These are phyloP conservation scores for Lacanobia wlatinum DNA, from an alignment of 2,888 invertebrate species.

Conservation along the genomic window DNA sequence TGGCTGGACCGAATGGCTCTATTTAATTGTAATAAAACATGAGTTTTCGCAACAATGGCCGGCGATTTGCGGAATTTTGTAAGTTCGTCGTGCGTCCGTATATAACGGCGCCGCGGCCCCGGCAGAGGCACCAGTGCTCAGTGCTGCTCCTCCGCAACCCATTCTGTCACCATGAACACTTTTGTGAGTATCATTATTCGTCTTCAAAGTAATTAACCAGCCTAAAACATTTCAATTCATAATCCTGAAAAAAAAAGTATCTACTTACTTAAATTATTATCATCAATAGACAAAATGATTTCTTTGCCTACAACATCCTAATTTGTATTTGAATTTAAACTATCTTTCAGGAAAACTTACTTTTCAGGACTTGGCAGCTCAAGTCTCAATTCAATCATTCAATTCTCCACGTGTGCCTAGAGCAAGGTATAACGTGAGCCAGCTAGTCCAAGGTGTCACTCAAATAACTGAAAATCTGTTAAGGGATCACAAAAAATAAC, in stretches of 20 bases:
- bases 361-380: not conserved
- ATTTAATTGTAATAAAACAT: constrained; percentile 65
- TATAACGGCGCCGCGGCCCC: constrained; percentile 45
- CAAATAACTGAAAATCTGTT: not conserved
- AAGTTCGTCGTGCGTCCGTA: constrained; percentile 52
- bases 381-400: not conserved
- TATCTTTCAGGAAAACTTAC: not conserved
- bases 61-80: constrained; percentile 59
- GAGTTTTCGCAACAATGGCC: constrained; percentile 60
- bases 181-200: constrained; percentile 69
- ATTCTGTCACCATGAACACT: constrained; percentile 68
- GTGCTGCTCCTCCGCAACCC: constrained; percentile 39
- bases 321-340: not conserved
- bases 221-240: not conserved
- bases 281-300: not conserved
- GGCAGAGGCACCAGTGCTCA: constrained; percentile 26
- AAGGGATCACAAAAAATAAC: not conserved
- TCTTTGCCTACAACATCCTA: not conserved
- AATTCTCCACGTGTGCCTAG: not conserved
- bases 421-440: not conserved
- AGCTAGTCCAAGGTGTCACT: not conserved
- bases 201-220: not conserved
- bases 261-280: not conserved
- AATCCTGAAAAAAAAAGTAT: not conserved
- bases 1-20: constrained; percentile 34